These are phyloP conservation scores for Pterocles orientalis DNA, from an alignment of 2,113 vertebrate species.

Conservation along the genomic window DNA sequence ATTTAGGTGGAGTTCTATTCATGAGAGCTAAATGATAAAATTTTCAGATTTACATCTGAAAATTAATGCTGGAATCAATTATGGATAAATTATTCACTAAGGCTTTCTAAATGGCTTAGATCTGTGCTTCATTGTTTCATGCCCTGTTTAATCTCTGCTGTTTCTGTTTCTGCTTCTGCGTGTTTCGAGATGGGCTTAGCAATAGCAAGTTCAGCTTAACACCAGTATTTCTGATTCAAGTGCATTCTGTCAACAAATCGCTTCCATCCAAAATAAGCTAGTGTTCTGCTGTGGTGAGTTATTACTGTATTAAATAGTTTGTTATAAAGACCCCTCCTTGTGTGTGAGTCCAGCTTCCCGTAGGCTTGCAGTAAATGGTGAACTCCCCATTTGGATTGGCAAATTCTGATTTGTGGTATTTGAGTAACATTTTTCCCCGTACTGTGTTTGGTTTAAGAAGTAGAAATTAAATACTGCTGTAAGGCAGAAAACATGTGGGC, in stretches of 20 bases:
- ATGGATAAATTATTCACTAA: neutral
- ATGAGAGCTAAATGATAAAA: neutral
- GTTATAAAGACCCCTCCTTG: neutral
- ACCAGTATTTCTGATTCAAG: neutral
- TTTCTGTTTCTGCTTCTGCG: neutral
- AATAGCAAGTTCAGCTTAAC: neutral
- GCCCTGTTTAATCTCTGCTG: slow-evolving; percentile 19
- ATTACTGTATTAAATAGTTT: neutral
- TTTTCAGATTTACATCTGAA: neutral
- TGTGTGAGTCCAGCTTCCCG: neutral
- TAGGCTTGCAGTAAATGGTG: neutral
- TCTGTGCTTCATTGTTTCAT: neutral
- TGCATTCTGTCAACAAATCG: neutral
- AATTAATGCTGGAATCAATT: neutral
- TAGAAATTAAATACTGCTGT: slow-evolving; percentile 19
- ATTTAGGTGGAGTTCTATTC: neutral
- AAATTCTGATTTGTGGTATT: neutral
- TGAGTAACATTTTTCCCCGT: neutral
- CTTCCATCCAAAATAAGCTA: neutral
- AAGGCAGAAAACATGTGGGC: slow-evolving; percentile 3
- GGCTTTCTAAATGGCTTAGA: neutral
- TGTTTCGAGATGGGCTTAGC: neutral
- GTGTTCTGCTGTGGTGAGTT: neutral
- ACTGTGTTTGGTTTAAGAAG: neutral
- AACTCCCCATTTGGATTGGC: neutral